Conservation (phyloP, 2,113 vertebrate genomes). For the Oreochromis niloticus region DNA sequence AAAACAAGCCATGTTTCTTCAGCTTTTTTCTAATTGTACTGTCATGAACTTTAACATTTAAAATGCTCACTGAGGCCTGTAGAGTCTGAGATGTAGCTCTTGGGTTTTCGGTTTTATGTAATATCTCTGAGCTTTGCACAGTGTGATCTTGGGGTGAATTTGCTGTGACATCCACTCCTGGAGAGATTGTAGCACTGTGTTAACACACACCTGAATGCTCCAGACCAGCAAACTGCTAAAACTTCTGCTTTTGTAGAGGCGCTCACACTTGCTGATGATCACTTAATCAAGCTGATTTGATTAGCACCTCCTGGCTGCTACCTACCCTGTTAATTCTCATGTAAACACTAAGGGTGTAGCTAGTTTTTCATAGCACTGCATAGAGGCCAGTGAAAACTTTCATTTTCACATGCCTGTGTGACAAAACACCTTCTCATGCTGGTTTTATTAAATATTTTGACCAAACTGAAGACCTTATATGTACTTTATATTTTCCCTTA, state of each 20-base stretch:
- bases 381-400: not conserved
- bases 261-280: not conserved
- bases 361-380: not conserved
- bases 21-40: not conserved
- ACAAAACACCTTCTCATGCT: not conserved
- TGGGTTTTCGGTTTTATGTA: not conserved
- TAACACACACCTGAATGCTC: not conserved
- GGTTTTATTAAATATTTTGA: not conserved
- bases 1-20: not conserved
- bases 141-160: not conserved
- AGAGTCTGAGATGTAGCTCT: not conserved
- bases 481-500: not conserved
- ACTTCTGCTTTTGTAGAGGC: not conserved
- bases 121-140: not conserved
- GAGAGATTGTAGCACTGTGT: not conserved
- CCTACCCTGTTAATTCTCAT: not conserved
- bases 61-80: not conserved
- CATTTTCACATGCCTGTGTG: not conserved
- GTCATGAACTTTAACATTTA: not conserved
- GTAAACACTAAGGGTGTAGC: not conserved
- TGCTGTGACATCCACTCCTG: not conserved
- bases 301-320: not conserved
- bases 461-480: not conserved
- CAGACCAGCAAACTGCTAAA: not conserved
- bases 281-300: not conserved